Percentiles rank a stretch among this genome's conserved stretches.
Conservation (phyloP, 2,888 invertebrate genomes). For the Autographa gamma region DNA sequence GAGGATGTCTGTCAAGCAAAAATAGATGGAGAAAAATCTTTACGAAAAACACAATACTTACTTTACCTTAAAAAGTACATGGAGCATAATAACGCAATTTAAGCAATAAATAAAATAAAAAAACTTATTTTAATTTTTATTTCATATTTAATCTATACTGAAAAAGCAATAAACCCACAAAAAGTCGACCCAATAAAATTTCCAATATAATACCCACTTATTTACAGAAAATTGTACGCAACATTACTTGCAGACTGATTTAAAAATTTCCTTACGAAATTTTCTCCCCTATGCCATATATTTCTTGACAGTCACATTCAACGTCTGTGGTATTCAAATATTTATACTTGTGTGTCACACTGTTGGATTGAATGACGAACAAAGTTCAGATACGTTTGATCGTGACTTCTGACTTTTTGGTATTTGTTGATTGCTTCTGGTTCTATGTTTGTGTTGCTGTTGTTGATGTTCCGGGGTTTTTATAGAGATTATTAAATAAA, state of each 20-base stretch:
- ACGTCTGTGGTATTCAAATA: constrained; percentile 73
- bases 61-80: no score
- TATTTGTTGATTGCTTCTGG: not conserved
- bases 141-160: no score
- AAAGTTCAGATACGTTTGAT: not conserved
- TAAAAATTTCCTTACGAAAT: constrained; percentile 68
- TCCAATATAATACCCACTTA: constrained; percentile 24
- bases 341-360: constrained; percentile 68
- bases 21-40: no score
- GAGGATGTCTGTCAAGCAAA: no score
- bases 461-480: not conserved
- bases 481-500: not conserved
- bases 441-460: not conserved
- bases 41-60: no score
- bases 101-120: no score
- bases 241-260: constrained; percentile 58
- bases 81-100: no score
- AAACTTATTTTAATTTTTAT: no score
- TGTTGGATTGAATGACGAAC: constrained; percentile 41
- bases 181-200: not conserved
- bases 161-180: no score
- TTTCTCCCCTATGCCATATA: constrained; percentile 63
- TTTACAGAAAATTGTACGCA: constrained; percentile 27
- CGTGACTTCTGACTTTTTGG: not conserved
- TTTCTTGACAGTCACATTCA: constrained; percentile 66